Base-by-base conservation (phyloP, 2,888 invertebrate genomes). In the Notodonta ziczac region DNA sequence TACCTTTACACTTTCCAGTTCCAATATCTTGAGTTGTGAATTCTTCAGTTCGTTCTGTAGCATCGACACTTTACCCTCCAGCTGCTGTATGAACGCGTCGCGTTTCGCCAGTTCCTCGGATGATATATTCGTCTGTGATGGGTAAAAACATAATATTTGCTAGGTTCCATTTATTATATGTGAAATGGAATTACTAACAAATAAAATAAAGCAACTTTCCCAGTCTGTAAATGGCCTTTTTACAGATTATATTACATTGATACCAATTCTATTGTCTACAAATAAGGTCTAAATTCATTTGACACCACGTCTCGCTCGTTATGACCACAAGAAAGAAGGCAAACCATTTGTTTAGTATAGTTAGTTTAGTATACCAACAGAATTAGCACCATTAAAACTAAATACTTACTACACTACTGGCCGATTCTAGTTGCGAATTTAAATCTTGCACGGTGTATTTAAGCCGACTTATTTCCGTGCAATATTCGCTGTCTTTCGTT, bases 1-100 rank as follows among this genome's bases (percentile, higher is more conserved):
- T 67, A 89, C 91, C 86, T 85, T 94, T 16, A 83, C 78, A 72
- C 82, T 86, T 59, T 94, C 93, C 32, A 91, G 67, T 13, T 94
- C 91, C 32, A 94, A 82, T 60, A 95, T 86, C 63, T 88, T 92
- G 35, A 92, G 84, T 68, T 95, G 94, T 0, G 94, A 86, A 1
- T 75, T 83, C 68, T 93, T 93, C 12, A 95, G 77, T 46, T 94
- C 87, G 10, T 69, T 65, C 32, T 89, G 88, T 0, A 93, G 68
- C 0, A 66, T 56, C 0, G 77, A 52, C 2, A 91, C 69, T 66
- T 89, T 91, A 0, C 73, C 76, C 48, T 91, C 88, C 12, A 93
- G 65, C 50, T 87, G 81, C 2, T 83, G 76, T 40, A 88, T 83
- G 4, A 70, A 54, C 0, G 69, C 62, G 35, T 90, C 89, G 0